Evolutionary conservation across 2,888 invertebrate species (phyloP).

Genomic region (Tenthredo scrophulariae): DNA sequence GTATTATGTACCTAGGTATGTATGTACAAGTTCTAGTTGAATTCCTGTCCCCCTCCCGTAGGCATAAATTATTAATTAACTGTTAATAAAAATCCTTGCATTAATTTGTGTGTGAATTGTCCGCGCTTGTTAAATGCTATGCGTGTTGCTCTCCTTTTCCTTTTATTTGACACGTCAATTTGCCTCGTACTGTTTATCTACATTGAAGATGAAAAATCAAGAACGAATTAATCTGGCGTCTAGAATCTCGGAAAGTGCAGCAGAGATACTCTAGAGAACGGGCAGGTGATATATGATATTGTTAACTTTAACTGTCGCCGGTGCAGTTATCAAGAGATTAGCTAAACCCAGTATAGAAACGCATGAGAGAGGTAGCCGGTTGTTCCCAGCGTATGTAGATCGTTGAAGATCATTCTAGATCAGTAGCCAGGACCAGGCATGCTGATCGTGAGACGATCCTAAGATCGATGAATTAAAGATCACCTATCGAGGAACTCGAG

Average conservation of each 20-base stretch:
- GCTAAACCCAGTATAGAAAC: not conserved
- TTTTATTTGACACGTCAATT: constrained; percentile 1
- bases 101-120: not conserved
- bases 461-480: constrained; percentile 71
- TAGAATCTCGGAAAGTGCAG: constrained; percentile 29
- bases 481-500: constrained; percentile 49
- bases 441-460: constrained; percentile 70
- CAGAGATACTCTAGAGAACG: not conserved
- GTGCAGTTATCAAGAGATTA: constrained; percentile 44
- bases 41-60: not conserved
- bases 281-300: constrained; percentile 48
- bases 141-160: not conserved
- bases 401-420: constrained; percentile 65
- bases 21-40: not conserved
- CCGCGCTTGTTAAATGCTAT: not conserved
- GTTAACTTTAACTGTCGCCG: constrained; percentile 48
- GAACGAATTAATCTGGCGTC: constrained; percentile 35
- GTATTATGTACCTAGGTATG: not conserved
- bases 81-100: not conserved
- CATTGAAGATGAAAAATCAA: constrained; percentile 7
- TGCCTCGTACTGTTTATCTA: not conserved
- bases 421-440: constrained; percentile 64
- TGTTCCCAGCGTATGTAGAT: constrained; percentile 67
- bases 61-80: not conserved
- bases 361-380: not conserved